Base-by-base conservation (phyloP, 2,113 vertebrate species). In the Myodes glareolus region DNA sequence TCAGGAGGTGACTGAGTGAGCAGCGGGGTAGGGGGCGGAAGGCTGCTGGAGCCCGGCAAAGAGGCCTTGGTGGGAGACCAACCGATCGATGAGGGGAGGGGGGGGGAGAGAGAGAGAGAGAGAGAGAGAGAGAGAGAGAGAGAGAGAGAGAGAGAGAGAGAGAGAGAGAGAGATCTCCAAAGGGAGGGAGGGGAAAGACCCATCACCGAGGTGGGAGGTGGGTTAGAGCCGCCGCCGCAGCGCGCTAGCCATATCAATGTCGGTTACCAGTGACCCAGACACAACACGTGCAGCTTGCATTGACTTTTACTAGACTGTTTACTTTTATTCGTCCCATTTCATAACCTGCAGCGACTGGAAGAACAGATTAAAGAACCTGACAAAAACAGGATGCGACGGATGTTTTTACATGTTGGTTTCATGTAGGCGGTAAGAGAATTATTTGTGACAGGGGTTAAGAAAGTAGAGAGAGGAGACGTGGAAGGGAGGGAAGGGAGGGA, bases 191-290 rank as follows among this genome's bases (percentile, higher is more conserved):
- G 12, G 14, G 31, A 33, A 50, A 65, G 61, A 39, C 47, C n/a
- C 1, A 31, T 19, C 52, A 25, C 76, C 33, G 92, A 58, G 72
- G 65, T 92, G 96, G 86, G 92, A 58, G 72, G 72, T 92, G 96
- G 86, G 91, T 61, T 98, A 97, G 98, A 98, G 98, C 98, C 98
- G 97, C 92, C 96, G 96, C 97, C 98, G 97, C 98, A 98, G 98
- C 97, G 95, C 97, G 95, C 94, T 96, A 98, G 98, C 98, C 98
- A 96, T 98, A 98, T 99, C 98, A 99, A 98, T 98, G 99, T 99
- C 98, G 98, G 98, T 98, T 98, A 97, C 97, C 98, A 98, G 98
- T 98, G 99, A 99, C 99, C 99, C 99, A 99, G 99, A 99, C 99
- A 98, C 98, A 98, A 99, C 99, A 99, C 99, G 99, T 99, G 99